Percentiles rank a stretch among this genome's conserved stretches.
Evolutionary conservation across 2,797 vertebrate species (phyloP).

Genomic region (Crenichthys baileyi): DNA sequence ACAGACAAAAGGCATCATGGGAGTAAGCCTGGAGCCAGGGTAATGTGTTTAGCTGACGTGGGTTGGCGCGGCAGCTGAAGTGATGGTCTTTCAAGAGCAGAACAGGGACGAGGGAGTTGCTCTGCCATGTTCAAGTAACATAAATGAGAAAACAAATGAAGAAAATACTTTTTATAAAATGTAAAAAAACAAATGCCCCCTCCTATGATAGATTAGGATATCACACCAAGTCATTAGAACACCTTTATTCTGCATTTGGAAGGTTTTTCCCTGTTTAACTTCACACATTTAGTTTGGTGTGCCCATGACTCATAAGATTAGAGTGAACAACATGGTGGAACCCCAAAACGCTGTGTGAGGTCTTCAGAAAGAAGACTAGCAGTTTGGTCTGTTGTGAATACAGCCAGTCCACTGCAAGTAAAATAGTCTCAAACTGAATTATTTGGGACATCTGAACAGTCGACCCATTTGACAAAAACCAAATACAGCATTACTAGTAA

Average conservation of each 20-base stretch:
- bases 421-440: too few relatives aligned
- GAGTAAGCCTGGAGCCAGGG: conserved; percentile 44
- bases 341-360: neutral
- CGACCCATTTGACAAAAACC: too few relatives aligned
- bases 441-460: too few relatives aligned
- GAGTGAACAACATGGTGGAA: neutral
- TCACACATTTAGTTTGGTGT: neutral
- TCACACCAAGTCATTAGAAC: neutral
- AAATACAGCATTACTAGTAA: too few relatives aligned
- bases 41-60: conserved; percentile 36
- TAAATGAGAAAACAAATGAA: too few relatives aligned
- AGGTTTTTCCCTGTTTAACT: neutral
- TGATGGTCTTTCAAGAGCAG: conserved; percentile 11
- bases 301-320: neutral
- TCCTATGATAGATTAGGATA: too few relatives aligned
- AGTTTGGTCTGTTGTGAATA: neutral
- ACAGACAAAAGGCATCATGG: conserved; percentile 63
- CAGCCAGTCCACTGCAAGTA: neutral
- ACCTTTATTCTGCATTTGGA: neutral
- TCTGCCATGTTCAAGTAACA: neutral
- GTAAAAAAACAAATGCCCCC: too few relatives aligned
- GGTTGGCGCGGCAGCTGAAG: conserved; percentile 17
- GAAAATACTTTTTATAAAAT: too few relatives aligned
- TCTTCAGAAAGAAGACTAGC: neutral
- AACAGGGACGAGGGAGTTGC: neutral